Base-by-base conservation (phyloP, 2,888 invertebrate genomes). In the Pyrochroa serraticornis region DNA sequence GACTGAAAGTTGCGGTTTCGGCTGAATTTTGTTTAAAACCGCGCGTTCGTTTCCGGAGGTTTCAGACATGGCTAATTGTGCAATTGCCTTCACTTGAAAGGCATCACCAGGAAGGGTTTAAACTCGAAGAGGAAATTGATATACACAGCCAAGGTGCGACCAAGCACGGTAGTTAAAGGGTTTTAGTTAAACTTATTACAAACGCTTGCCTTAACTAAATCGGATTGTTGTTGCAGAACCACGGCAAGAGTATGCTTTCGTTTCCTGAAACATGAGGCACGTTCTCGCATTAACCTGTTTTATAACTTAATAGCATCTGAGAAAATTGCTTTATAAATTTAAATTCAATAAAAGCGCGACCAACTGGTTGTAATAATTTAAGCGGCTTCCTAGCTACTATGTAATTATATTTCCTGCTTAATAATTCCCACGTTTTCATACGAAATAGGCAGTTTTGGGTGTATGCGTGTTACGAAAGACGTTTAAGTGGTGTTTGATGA, bases 141-240 rank as follows among this genome's bases (percentile, higher is more conserved):
- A 50, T 35, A 50, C 43, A 45, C 32, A 38, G 53, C 46, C 46
- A 53, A 53, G 52, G 53, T 53, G 53, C 52, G 52, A 52, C 52
- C 52, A 52, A 52, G 52, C 52, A 46, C 41, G 46, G 39, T 53
- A 53, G 46, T 53, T 53, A 53, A 53, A 53, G 53, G 52, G 53
- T 53, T 52, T 52, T 52, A 52, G 52, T 48, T 55, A 55, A 55
- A 55, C 39, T 55, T 48, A 48, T 55, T 55, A 55, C 55, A 48
- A 37, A 55, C 55, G 48, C 55, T 55, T 48, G 55, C 48, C 42
- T 22, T 55, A 55, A 42, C 48, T 48, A 55, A 48, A 55, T 55
- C 55, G 55, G 55, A 55, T 55, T 55, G 55, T 55, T 48, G 36
- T 47, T 10, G 31, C 31, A 43, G 43, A 55, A 47, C 55, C 45